A percentile compares a stretch with the other conserved stretches of the same genome.
These are phyloP conservation scores for Ophiodon elongatus DNA, from an alignment of 2,113 vertebrate genomes.

Conservation along the genomic window DNA sequence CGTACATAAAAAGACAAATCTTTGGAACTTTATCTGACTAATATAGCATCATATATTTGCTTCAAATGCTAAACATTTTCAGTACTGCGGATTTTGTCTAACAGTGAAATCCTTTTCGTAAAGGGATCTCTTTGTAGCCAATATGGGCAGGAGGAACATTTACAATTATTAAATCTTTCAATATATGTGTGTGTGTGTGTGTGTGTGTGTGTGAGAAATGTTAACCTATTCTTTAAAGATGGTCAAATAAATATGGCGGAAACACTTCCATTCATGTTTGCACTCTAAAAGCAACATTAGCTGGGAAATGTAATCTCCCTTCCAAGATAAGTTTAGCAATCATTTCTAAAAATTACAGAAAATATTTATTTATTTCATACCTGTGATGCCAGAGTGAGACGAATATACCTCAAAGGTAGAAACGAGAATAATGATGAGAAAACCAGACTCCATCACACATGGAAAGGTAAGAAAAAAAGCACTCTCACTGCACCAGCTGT, in stretches of 20 bases:
- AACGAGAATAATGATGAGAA: constrained; percentile 59
- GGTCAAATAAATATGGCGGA: background rate
- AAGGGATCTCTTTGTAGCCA: background rate
- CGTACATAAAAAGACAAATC: background rate
- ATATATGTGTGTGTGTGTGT: background rate
- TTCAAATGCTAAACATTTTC: constrained; percentile 6
- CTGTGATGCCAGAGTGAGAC: constrained; percentile 42
- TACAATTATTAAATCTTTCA: background rate
- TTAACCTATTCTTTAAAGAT: background rate
- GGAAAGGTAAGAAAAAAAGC: constrained; percentile 17
- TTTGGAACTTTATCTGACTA: background rate
- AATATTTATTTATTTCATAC: constrained; percentile 60
- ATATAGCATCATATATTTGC: background rate
- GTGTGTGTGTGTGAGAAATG: background rate
- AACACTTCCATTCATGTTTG: constrained; percentile 1
- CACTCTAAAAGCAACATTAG: background rate
- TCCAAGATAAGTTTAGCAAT: constrained; percentile 11
- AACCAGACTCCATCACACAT: constrained; percentile 70
- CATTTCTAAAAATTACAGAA: constrained; percentile 3
- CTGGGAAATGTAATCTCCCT: background rate
- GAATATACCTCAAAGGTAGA: constrained; percentile 41
- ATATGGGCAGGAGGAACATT: background rate
- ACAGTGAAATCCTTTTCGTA: background rate
- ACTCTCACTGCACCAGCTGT: constrained; percentile 35
- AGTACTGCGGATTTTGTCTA: background rate